These are phyloP conservation scores for Okapia johnstoni DNA, from an alignment of 2,113 vertebrate genomes.

Conservation along the genomic window DNA sequence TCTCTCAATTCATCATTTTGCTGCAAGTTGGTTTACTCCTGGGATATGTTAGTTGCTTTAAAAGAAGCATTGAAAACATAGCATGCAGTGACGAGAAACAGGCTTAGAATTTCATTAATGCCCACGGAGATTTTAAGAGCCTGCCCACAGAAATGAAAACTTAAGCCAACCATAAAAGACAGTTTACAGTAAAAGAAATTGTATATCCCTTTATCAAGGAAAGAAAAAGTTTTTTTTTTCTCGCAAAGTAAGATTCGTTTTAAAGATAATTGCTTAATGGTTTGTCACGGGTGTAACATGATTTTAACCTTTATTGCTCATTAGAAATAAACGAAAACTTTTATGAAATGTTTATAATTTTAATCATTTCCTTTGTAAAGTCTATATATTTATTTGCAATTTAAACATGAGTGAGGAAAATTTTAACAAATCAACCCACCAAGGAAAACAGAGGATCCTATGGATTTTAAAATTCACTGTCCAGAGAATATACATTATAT, in stretches of 20 bases:
- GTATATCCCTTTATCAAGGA: background rate
- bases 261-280: background rate
- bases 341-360: background rate
- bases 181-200: conserved; percentile 1
- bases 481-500: background rate
- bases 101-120: background rate
- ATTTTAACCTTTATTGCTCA: background rate
- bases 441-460: background rate
- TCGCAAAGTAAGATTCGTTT: background rate
- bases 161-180: background rate
- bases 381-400: background rate
- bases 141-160: background rate
- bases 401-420: background rate
- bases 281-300: background rate
- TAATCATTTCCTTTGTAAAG: background rate
- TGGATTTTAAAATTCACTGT: background rate
- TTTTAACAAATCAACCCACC: background rate
- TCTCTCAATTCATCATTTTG: conserved; percentile 25
- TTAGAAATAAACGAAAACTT: conserved; percentile 5
- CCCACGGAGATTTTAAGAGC: background rate
- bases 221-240: background rate
- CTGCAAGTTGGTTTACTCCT: conserved; percentile 28
- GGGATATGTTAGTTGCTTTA: conserved; percentile 21
- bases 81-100: background rate
- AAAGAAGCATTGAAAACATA: conserved; percentile 9